These are phyloP conservation scores for Eristalis intricaria DNA, from an alignment of 2,888 invertebrate species.

Conservation along the genomic window DNA sequence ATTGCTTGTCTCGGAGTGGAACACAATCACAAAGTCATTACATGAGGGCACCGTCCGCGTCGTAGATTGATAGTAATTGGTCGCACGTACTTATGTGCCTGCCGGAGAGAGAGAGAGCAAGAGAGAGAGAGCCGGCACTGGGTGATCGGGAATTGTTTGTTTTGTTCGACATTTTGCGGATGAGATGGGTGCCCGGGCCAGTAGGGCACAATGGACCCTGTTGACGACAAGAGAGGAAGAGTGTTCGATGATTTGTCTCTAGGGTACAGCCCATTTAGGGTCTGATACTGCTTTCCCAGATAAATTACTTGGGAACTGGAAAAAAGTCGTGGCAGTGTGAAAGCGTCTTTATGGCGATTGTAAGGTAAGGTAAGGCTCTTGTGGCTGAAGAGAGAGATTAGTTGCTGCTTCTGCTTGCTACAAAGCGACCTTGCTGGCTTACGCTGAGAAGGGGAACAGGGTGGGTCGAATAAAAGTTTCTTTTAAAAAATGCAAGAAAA, in stretches of 20 bases:
- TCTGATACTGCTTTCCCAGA: no score
- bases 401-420: no score
- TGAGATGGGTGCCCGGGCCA: not conserved
- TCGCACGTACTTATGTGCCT: constrained; percentile 10
- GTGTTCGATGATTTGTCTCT: not conserved
- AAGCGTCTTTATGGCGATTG: no score
- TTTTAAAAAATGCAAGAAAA: no score
- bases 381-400: no score
- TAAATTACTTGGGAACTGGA: no score
- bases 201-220: not conserved
- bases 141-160: not conserved
- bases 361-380: no score
- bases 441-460: no score
- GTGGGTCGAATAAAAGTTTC: no score
- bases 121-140: not conserved
- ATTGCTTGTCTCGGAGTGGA: constrained; percentile 54
- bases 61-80: constrained; percentile 57
- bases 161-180: not conserved
- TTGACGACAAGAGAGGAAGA: not conserved
- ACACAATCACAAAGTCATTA: constrained; percentile 60
- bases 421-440: no score
- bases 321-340: no score
- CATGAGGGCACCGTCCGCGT: constrained; percentile 27
- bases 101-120: not conserved
- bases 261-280: not conserved